Conservation (phyloP, 2,888 invertebrate genomes). For the Pheosia gnoma region DNA sequence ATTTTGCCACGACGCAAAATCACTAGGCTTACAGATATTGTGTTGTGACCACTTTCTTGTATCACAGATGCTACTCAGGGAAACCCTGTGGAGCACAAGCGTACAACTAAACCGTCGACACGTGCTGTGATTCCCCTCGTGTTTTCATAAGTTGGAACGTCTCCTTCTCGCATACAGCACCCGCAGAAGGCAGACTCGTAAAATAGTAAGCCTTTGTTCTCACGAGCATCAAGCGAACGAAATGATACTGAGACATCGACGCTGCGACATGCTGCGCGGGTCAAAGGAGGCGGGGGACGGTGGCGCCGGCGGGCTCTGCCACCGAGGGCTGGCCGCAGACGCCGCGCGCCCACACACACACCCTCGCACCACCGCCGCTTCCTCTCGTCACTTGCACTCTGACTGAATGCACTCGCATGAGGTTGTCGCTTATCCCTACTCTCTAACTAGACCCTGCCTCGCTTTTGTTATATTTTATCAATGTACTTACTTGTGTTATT, state of each 20-base stretch:
- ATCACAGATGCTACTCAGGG: slow-evolving; percentile 81
- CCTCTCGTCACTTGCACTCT: slow-evolving; percentile 37
- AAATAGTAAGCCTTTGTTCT: slow-evolving; percentile 83
- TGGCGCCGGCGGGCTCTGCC: slow-evolving; percentile 63
- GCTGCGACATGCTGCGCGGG: slow-evolving; percentile 73
- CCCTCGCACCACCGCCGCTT: slow-evolving; percentile 62
- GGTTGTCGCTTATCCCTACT: slow-evolving; percentile 31
- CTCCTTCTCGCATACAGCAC: slow-evolving; percentile 93
- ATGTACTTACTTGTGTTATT: slow-evolving; percentile 16
- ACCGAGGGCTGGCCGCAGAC: slow-evolving; percentile 68
- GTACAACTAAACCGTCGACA: slow-evolving; percentile 73
- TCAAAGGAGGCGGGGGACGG: slow-evolving; percentile 80
- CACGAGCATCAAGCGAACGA: slow-evolving; percentile 83
- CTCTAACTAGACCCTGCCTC: slow-evolving; percentile 9
- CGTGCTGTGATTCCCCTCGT: slow-evolving; percentile 76
- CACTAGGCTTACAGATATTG: slow-evolving; percentile 79
- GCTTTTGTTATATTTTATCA: slow-evolving; percentile 11
- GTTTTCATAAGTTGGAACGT: slow-evolving; percentile 84
- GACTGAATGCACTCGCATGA: slow-evolving; percentile 32
- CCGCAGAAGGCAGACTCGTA: slow-evolving; percentile 89
- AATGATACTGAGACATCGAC: slow-evolving; percentile 78
- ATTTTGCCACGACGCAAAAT: slow-evolving; percentile 71
- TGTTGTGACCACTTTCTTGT: slow-evolving; percentile 80
- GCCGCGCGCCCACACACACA: slow-evolving; percentile 66
- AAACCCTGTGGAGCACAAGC: slow-evolving; percentile 76